These are phyloP conservation scores for Diorhabda sublineata DNA, from an alignment of 1,140 invertebrate species.

Conservation along the genomic window DNA sequence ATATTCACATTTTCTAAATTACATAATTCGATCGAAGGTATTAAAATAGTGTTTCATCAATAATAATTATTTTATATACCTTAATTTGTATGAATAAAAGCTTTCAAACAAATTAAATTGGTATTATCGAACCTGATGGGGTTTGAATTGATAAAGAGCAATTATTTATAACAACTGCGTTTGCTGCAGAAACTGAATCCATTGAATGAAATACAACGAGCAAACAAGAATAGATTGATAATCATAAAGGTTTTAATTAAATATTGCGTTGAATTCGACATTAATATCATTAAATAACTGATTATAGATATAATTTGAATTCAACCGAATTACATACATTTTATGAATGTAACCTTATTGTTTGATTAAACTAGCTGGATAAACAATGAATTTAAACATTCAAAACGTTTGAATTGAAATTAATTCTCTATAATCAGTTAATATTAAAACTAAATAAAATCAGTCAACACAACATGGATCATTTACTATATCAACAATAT, in stretches of 20 bases:
- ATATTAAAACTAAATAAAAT: too few species aligned
- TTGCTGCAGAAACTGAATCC: neutral
- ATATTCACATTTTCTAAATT: too few species aligned
- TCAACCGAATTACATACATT: neutral
- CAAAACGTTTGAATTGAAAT: too few species aligned
- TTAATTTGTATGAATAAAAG: too few species aligned
- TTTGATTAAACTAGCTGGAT: neutral
- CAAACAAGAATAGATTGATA: neutral
- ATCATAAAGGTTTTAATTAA: neutral
- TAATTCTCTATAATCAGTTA: too few species aligned
- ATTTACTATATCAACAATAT: too few species aligned
- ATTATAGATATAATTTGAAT: neutral
- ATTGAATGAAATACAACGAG: neutral
- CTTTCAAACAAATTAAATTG: too few species aligned
- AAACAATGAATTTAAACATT: neutral
- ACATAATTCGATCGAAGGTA: too few species aligned
- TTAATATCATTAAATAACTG: conserved; percentile 3
- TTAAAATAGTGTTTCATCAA: too few species aligned
- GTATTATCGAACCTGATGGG: too few species aligned
- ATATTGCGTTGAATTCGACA: neutral
- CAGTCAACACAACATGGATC: too few species aligned
- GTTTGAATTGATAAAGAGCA: neutral
- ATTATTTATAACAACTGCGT: neutral
- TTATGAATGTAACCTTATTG: conserved; percentile 1
- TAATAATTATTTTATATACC: too few species aligned